Conservation (phyloP, 2,888 invertebrate genomes). For the Lycocerus yunnanus region DNA sequence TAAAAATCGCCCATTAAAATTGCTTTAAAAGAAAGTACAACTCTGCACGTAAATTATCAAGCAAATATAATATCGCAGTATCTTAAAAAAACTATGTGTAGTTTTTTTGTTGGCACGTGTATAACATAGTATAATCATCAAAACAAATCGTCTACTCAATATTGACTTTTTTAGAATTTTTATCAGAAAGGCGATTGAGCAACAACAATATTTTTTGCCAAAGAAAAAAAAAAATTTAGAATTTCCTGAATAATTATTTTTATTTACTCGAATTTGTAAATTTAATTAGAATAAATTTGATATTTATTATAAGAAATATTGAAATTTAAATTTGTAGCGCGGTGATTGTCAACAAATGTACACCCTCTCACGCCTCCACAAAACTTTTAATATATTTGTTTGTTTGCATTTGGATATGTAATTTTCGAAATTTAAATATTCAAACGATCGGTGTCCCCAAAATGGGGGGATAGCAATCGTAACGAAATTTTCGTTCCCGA, state of each 20-base stretch:
- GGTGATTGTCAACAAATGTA: background rate
- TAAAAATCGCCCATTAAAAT: too few species aligned
- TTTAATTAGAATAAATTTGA: background rate
- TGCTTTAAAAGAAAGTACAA: too few species aligned
- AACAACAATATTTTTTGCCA: background rate
- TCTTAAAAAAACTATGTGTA: too few species aligned
- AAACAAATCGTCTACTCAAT: background rate
- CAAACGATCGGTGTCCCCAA: background rate
- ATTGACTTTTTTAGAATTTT: too few species aligned
- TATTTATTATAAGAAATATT: background rate
- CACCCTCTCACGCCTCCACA: background rate
- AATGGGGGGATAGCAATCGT: too few species aligned
- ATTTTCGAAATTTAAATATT: background rate
- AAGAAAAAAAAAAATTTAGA: background rate
- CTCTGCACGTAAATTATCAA: too few species aligned
- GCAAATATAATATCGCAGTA: too few species aligned
- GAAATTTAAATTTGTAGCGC: background rate
- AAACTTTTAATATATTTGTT: background rate
- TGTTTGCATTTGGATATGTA: too few species aligned
- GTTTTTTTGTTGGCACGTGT: too few species aligned
- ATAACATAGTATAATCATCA: too few species aligned
- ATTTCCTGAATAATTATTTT: background rate
- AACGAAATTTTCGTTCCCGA: background rate
- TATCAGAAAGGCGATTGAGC: too few species aligned
- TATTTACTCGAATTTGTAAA: background rate